Base-by-base conservation (phyloP, 2,113 vertebrate genomes). In the Phalacrocorax carbo region DNA sequence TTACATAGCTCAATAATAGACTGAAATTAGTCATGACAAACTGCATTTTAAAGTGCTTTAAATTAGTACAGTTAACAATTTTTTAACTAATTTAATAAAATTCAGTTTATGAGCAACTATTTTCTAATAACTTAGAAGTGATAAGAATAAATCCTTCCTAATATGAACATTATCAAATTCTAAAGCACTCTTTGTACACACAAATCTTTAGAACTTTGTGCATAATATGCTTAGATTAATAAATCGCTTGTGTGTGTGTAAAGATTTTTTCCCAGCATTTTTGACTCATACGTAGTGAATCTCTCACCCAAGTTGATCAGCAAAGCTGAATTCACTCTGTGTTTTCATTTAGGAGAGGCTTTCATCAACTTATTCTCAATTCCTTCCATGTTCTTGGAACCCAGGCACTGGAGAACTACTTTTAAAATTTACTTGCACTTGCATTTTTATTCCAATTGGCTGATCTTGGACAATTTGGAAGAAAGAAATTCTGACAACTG, bases 21-120 rank as follows among this genome's bases (percentile, higher is more conserved):
- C 10, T 68, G 38, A 51, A 94, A 94, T 89, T 81, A 96, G 66
- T 90, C 29, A 15, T 46, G 80, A 96, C 78, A 92, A 80, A 88
- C 25, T 89, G 89, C 71, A 76, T 92, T 93, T 88, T 84, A 94
- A 94, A 86, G 18, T 52, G 14, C 80, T 94, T 71, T 97, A 97
- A 97, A 98, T 97, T 94, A 93, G n/a, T 87, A 54, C 49, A 97
- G 91, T 96, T 97, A 97, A 55, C 51, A 77, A 57, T 86, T 97
- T 94, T 97, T 97, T 90, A 97, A 96, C 62, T 96, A 91, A 78
- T 38, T 94, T 86, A 94, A 94, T 94, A 93, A 73, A 96, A 97
- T 93, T 94, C 46, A 81, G 46, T 96, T 96, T 97, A 96, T 94
- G 73, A 97, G 36, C 40, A 96, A 76, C 79, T 86, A 81, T 97